Base-by-base conservation (phyloP, 2,113 vertebrate genomes). In the Aspiorhynchus laticeps region DNA sequence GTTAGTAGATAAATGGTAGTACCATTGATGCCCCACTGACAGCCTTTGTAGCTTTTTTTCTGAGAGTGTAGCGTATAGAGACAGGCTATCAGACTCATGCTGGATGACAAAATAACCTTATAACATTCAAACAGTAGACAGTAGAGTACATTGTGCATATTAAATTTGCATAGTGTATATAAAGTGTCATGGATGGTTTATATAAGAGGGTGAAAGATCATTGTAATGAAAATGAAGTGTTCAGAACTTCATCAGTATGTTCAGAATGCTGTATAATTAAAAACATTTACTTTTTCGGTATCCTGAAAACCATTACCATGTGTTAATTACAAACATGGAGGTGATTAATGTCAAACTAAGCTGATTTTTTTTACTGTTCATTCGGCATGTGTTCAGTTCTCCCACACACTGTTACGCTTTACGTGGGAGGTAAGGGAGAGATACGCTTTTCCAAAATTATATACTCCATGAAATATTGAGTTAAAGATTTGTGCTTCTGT, bases 401-500 rank as follows among this genome's bases (percentile, higher is more conserved):
- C 21, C 63, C 82, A 79, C 26, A 83, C n/a, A 43, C 17, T 43
- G 3, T 5, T 33, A 67, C 9, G 12, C 41, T 77, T 75, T 82
- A 38, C 7, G 67, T 67, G 69, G 56, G 69, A 76, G 71, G 43
- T 82, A 69, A 26, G 36, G 3, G 41, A 67, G 19, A 78, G 31
- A 61, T 36, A 56, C 73, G 59, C 61, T 43, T 24, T 78, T 79
- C 31, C 53, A 71, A 83, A 83, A 86, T 71, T 3, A 46, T 26
- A 86, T 75, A 56, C 33, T 73, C 33, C 36, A 75, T 86, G 80
- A 88, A 84, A 83, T 88, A 86, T 84, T 75, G 63, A 78, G 46
- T 65, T 79, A 61, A 53, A 77, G 65, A 82, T 78, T 33, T 51
- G 81, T 61, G 63, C 28, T 71, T 75, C 65, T 56, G 38, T 83